These are phyloP conservation scores for Telenomus remus DNA, from an alignment of 1,140 invertebrate genomes.

Conservation along the genomic window DNA sequence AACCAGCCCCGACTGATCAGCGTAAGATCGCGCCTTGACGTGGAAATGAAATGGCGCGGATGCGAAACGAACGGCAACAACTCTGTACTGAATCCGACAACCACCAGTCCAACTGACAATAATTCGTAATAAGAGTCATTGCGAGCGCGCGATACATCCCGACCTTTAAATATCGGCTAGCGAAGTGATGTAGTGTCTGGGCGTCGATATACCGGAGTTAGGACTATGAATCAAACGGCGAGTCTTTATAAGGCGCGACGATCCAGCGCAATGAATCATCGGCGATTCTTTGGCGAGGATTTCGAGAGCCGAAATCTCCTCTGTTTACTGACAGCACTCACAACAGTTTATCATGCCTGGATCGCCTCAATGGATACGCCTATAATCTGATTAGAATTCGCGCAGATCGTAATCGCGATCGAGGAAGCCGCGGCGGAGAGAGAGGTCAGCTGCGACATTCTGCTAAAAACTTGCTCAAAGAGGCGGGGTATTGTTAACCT, in stretches of 20 bases:
- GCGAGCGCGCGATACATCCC: constrained; percentile 47
- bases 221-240: constrained; percentile 61
- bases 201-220: constrained; percentile 29
- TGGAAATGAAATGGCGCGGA: constrained; percentile 35
- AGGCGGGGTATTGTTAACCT: constrained; percentile 40
- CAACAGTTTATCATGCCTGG: constrained; percentile 35
- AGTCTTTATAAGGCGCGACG: constrained; percentile 60
- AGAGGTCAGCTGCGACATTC: constrained; percentile 33
- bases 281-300: constrained; percentile 26
- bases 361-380: constrained; percentile 15
- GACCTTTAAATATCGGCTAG: constrained; percentile 57
- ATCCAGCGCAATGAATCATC: constrained; percentile 63
- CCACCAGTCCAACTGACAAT: constrained; percentile 19
- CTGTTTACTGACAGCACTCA: constrained; percentile 29
- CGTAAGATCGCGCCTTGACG: constrained; percentile 57
- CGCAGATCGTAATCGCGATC: constrained; percentile 16
- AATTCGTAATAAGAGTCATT: constrained; percentile 57
- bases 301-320: not conserved
- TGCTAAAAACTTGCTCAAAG: constrained; percentile 14
- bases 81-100: constrained; percentile 22
- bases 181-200: constrained; percentile 61
- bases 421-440: constrained; percentile 5
- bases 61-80: constrained; percentile 34
- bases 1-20: constrained; percentile 61
- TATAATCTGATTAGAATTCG: constrained; percentile 32